phyloP scores from a whole-genome alignment of 35 echinoderm and acorn worm genomes.

The Ptychodera flava region DNA sequence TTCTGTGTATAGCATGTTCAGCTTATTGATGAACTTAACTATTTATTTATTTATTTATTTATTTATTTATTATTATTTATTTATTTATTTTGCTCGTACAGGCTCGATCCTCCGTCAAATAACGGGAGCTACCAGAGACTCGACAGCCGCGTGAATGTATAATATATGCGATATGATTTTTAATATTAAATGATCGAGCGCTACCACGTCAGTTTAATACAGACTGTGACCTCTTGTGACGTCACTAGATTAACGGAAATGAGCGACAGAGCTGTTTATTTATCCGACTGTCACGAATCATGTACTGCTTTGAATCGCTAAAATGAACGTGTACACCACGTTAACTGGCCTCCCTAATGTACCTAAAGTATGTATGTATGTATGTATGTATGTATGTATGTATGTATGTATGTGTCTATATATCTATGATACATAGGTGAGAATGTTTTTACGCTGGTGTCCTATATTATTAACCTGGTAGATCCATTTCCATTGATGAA shows the following conservation, averaged over 20 bases:
- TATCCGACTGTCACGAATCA: not conserved
- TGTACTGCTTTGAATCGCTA: too few relatives aligned
- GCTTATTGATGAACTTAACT: not conserved
- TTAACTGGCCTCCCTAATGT: not conserved
- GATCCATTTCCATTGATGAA: not conserved
- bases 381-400: slow-evolving; percentile 2
- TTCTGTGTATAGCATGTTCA: not conserved
- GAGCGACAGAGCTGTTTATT: not conserved
- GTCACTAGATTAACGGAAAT: not conserved
- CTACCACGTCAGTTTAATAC: too few relatives aligned
- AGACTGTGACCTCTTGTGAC: too few relatives aligned
- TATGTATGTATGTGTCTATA: not conserved
- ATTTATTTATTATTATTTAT: not conserved
- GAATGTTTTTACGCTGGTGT: not conserved
- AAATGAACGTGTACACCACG: not conserved
- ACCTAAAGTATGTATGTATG: not conserved
- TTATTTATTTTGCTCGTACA: too few relatives aligned
- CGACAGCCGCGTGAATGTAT: too few relatives aligned
- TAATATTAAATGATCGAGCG: too few relatives aligned
- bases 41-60: not conserved
- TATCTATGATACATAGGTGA: not conserved
- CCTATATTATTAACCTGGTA: not conserved
- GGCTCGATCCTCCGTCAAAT: too few relatives aligned
- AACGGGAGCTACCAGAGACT: too few relatives aligned
- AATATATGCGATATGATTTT: too few relatives aligned